A percentile compares a stretch with the other conserved stretches of the same genome.
These are phyloP conservation scores for Drosophila neoperkinsi DNA, from an alignment of 2,888 invertebrate genomes.

Conservation along the genomic window DNA sequence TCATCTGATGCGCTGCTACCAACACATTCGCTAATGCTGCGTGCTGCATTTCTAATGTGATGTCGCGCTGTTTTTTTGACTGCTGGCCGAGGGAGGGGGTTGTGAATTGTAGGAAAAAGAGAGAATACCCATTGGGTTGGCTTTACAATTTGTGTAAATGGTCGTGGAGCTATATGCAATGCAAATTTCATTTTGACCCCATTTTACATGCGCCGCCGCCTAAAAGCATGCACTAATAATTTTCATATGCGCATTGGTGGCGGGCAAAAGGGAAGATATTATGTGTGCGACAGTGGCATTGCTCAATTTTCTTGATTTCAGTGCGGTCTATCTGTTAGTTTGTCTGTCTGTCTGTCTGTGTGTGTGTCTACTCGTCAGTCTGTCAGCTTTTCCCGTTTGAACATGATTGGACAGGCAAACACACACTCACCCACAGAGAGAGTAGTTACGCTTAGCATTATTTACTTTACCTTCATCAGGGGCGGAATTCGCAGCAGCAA, in stretches of 20 bases:
- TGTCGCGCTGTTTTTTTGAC: constrained; percentile 57
- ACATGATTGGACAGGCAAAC: constrained; percentile 59
- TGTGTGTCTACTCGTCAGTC: constrained; percentile 38
- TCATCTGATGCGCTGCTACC: constrained; percentile 58
- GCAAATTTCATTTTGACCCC: constrained; percentile 69
- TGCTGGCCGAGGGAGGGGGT: constrained; percentile 13
- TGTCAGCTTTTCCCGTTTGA: constrained; percentile 62
- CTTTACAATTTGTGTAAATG: constrained; percentile 62
- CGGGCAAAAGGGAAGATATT: background rate
- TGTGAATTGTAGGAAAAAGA: constrained; percentile 3
- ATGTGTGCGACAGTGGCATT: constrained; percentile 58
- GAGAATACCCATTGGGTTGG: constrained; percentile 35
- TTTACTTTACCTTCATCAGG: constrained; percentile 82
- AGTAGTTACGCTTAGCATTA: constrained; percentile 53
- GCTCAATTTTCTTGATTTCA: constrained; percentile 78
- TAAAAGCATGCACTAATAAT: constrained; percentile 73
- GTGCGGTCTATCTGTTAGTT: constrained; percentile 56
- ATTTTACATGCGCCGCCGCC: constrained; percentile 58
- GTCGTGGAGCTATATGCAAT: constrained; percentile 28
- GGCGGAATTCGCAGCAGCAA: constrained; percentile 62
- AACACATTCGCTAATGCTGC: constrained; percentile 83
- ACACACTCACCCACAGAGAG: constrained; percentile 1
- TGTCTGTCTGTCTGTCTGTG: constrained; percentile 28
- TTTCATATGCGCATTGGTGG: constrained; percentile 69
- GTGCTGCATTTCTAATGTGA: constrained; percentile 76